phyloP scores from a whole-genome alignment of 2,113 vertebrate genomes.

The Tragelaphus buxtoni region DNA sequence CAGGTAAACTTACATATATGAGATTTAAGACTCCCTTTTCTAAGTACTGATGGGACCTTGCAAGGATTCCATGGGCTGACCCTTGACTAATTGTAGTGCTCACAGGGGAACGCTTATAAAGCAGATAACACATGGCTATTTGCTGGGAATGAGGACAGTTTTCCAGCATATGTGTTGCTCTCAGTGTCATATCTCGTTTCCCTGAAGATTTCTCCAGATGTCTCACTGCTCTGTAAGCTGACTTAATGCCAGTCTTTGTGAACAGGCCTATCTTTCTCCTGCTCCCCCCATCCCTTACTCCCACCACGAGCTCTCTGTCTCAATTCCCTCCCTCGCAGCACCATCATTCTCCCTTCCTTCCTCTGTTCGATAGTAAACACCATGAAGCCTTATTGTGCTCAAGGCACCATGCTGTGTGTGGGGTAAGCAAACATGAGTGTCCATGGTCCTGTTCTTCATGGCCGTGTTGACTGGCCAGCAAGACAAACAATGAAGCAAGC shows the following conservation, averaged over 20 bases:
- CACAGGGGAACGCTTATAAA: conserved; percentile 43
- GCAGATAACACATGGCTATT: conserved; percentile 45
- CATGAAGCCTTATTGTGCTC: background rate
- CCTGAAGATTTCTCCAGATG: conserved; percentile 59
- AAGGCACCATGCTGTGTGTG: accelerated
- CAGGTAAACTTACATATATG: conserved; percentile 26
- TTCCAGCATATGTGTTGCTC: conserved; percentile 27
- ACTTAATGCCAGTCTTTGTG: background rate
- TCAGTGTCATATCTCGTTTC: conserved; percentile 16
- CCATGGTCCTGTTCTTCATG: background rate
- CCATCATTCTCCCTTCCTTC: too few relatives aligned
- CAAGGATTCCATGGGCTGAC: conserved; percentile 44
- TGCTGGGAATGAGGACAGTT: conserved; percentile 54
- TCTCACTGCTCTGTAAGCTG: conserved; percentile 6
- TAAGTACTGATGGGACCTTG: conserved; percentile 53
- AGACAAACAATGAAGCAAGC: background rate
- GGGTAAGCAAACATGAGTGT: background rate
- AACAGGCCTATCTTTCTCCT: background rate
- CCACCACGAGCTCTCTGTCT: background rate
- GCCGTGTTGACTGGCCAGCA: background rate
- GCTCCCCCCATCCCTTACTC: background rate
- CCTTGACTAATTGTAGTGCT: conserved; percentile 52
- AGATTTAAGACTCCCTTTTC: conserved; percentile 35
- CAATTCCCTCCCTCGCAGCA: background rate
- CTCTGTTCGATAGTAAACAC: background rate